Base-by-base conservation (phyloP, 1,140 invertebrate genomes). In the Drosophila carrolli region DNA sequence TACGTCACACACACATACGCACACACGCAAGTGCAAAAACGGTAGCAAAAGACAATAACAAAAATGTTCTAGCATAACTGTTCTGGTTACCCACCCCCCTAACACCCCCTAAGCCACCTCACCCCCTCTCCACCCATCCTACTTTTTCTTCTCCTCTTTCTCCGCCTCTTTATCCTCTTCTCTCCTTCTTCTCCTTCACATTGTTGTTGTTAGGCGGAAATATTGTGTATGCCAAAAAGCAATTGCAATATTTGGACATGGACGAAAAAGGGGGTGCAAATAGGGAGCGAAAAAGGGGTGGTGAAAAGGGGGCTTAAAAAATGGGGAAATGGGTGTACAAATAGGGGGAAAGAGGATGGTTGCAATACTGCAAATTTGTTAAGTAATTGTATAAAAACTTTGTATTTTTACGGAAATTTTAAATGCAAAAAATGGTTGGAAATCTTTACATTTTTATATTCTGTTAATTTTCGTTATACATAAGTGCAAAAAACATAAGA, bases 161-260 rank as follows among this genome's bases (percentile, higher is more conserved):
- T 11, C 37, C 5, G 10, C 38, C 14, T 13, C 16, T 29, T 44
- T 27, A 23, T 14, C 50, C 10, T 23, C 35, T 7, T 29, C n/a
- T 19, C 14, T 29, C 35, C 14, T 47, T 38, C 14, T 50, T 23
- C 16, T 57, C 11, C 37, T 40, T 56, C 6, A 27, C 46, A 35
- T 32, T 57, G 50, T 68, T 55, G 50, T 70, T 71, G 65, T 50
- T 46, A 70, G 43, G 43, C 67, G 50, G 63, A 70, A 67, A 67
- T 65, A 67, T 65, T 67, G 65, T 67, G 59, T 65, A 61, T 65
- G 65, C 65, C 59, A 67, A 65, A 65, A 57, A 70, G 67, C 50
- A 57, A 57, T 71, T 70, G 67, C 67, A 71, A 55, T 70, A 68
- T 71, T 71, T 53, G 63, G 50, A 40, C 50, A 47, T 48, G 35